Percentiles rank a stretch among this genome's conserved stretches.
These are phyloP conservation scores for Geotrypetes seraphini DNA, from an alignment of 2,797 vertebrate species.

Conservation along the genomic window DNA sequence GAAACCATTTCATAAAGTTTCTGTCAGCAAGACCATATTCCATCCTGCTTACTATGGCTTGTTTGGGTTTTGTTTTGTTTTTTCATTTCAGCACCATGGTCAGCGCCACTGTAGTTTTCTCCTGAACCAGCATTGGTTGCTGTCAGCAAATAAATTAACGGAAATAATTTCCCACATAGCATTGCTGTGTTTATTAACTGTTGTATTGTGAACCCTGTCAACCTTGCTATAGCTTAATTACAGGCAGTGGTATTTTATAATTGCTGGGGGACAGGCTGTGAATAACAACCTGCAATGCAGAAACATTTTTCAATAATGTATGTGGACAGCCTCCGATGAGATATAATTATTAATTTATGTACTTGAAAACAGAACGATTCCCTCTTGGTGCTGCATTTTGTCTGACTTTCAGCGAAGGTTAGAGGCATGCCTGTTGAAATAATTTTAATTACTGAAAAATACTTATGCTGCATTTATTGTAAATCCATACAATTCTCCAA, in stretches of 20 bases:
- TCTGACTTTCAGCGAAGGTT: conserved; percentile 12
- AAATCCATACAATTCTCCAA: no score
- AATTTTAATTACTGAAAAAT: no score
- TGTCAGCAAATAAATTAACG: no score
- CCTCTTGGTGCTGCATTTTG: conserved; percentile 5
- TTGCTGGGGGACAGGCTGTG: conserved; percentile 6
- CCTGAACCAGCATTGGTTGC: no score
- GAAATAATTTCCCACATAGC: no score
- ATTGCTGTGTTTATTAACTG: neutral
- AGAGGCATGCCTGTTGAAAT: conserved; percentile 17
- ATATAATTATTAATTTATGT: conserved; percentile 23
- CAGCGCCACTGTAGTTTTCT: no score
- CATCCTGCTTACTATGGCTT: no score
- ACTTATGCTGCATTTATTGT: no score
- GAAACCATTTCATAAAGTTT: no score
- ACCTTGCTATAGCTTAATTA: conserved; percentile 5
- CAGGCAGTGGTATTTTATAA: conserved; percentile 1
- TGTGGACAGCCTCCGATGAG: conserved; percentile 14
- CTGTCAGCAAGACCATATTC: no score
- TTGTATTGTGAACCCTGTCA: neutral
- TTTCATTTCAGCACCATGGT: no score
- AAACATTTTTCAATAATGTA: conserved; percentile 22
- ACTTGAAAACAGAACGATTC: conserved; percentile 3
- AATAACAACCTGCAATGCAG: conserved; percentile 7
- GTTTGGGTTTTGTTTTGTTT: no score